Base-by-base conservation (phyloP, 1,140 invertebrate species). In the Mactra quadrangularis region DNA sequence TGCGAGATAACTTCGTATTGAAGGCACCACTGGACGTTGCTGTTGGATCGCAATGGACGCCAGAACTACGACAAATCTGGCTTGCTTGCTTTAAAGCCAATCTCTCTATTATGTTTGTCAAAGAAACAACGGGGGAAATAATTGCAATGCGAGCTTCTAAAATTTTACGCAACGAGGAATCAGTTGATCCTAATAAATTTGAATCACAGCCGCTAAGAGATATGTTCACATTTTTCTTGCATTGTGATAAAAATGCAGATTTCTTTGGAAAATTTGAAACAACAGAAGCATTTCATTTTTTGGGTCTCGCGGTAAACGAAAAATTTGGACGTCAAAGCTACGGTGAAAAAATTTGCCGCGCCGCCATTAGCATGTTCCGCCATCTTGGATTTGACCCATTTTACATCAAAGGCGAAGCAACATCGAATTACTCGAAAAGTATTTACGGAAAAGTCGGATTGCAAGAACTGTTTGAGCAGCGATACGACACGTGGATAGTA, bases 271-370 rank as follows among this genome's bases (percentile, higher is more conserved):
- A 45, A 33, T 71, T 31, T 29, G 38, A 15, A 3, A 35, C 15
- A 11, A 35, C 11, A 22, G 68, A 71, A 13, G 47, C 68, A n/a
- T 52, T 71, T n/a, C 68, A 71, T 71, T 71, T 71, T 27, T 17
- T 53, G 0, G 68, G 47, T 55, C 41, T 71, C 1, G 68, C 1
- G n/a, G 45, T 52, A 1, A 47, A 45, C 1, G 22, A 25, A 7
- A 55, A 71, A 35, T 71, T 52, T 47, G 31, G 38, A 55, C 68
- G 38, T 17, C 47, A n/a, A 19, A 27, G 68, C 27, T 17, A 22
- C 3, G 68, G 1, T 9, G 19, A n/a, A 7, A n/a, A 53, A 17
- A 52, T 71, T 7, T 31, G 52, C 7, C 52, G 53, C 25, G 47
- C 27, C 1, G 68, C 68, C 11, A 35, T 71, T 71, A 47, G 53